A percentile compares a stretch with the other conserved stretches of the same genome.
Conservation (phyloP, 1,140 invertebrate species). For the Apis mellifera region Amel_HAv3.1 CM009940.2:8349501-8350000, state of each 20-base stretch:
- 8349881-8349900: background rate
- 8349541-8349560: slow-evolving; percentile 25
- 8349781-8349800: slow-evolving; percentile 12
- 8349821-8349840: slow-evolving; percentile 49
- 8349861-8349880: slow-evolving; percentile 15
- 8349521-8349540: slow-evolving; percentile 60
- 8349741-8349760: background rate
- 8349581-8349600: background rate
- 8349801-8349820: slow-evolving; percentile 34
- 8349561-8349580: slow-evolving; percentile 11
- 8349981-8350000: background rate
- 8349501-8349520: background rate
- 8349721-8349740: background rate
- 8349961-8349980: background rate
- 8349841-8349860: slow-evolving; percentile 22
- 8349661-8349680: background rate
- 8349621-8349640: background rate
- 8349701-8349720: slow-evolving; percentile 4
- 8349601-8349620: background rate
- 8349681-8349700: background rate
- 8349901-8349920: background rate
- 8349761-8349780: slow-evolving; percentile 28
- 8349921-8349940: background rate
- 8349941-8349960: background rate
- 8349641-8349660: background rate